Evolutionary conservation across 2,797 vertebrate species (phyloP), one percentile per base, ranked within the genome.

Genomic region (Tragelaphus eurycerus): DNA sequence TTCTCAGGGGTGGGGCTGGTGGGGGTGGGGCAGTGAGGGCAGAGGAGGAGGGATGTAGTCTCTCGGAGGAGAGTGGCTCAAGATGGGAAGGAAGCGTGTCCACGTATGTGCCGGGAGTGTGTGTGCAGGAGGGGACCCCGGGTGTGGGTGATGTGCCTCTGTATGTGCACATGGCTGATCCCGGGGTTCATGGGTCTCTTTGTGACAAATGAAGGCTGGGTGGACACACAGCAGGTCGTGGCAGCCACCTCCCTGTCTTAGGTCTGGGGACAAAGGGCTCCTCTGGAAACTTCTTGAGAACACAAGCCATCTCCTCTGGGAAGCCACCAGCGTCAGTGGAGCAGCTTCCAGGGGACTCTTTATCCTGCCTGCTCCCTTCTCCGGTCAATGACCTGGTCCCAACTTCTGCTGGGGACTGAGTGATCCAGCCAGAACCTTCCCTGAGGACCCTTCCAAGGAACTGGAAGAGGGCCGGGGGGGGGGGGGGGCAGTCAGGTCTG

Each of bases 1-100:
- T 98, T 98, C 97, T 98, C 98, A 98, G 97, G 97, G 94, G 96
- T 95, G 95, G 98, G 95, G 96, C 89, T 89, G 87, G 64, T 10
- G 21, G 67, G 10, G 62, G 10, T 13, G 31, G 86, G 78, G 17
- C 8, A 29, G 48, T 34, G 78, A 87, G 62, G 43, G 87, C 71
- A 60, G 88, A 74, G 43, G 79, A 88, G 92, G 95, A 93, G 89
- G 92, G 88, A 55, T 60, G 29, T 96, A 78, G n/a, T 59, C 91
- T 92, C 79, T 16, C 17, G 27, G 25, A 57, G 1, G 1, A 43
- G 67, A 93, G 83, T 48, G 29, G 46, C 78, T 86, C 55, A 57
- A 91, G 81, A 78, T 3, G 15, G 54, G 34, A 92, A 96, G 64
- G 55, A 59, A 48, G 19, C 11, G 4, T 31, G 7, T 46, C 88